Evolutionary conservation across 2,888 invertebrate species (phyloP), one percentile per base, ranked within the genome.

Genomic region (Cephus pygmeus): DNA sequence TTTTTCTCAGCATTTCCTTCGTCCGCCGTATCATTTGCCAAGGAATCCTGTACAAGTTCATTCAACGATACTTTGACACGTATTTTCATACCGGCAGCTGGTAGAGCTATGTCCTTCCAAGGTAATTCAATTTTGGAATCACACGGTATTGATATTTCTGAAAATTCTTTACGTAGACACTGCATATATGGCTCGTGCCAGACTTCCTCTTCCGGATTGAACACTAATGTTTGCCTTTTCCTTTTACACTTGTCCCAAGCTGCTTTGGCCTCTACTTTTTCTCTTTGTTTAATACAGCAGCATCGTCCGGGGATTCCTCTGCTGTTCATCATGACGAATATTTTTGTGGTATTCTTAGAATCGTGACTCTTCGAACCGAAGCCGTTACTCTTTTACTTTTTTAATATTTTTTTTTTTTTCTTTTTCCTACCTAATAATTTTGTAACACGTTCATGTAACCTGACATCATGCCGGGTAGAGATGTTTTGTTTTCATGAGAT

Each of bases 61-160:
- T 23, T 23, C 23, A 56, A 23, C 23, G 15, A 34, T 11, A 77
- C 69, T n/a, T 84, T 81, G 69, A 80, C 79, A 69, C 84, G 82
- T 76, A 87, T 87, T 76, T 79, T 83, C 80, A 87, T 83, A 34
- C 83, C 87, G 15, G 79, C 79, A 3, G 79, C 35, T 11, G 84
- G 86, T 73, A 88, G 80, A n/a, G 84, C 86, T 34, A 88, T 88
- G 74, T 90, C 89, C 75, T 84, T 84, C 88, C 89, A 90, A 1
- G 90, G 89, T 76, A 90, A 77, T 79, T 90, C 90, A n/a, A 89
- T 84, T 35, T 85, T 86, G 12, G 87, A 88, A 78, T 86, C 85
- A 73, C 90, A 90, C 23, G 79, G 33, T 30, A 87, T 76, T 12
- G 88, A 85, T 12, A 80, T 79, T 35, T 86, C 81, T 4, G 87